Evolutionary conservation across 2,113 vertebrate genomes (phyloP).

Genomic region (Danio rerio): GRCz12tu NC_133189.1:28648001-28648500

Average conservation of each 20-base stretch:
- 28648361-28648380: neutral
- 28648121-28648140: constrained; percentile 11
- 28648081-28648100: constrained; percentile 26
- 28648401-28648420: constrained; percentile 91
- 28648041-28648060: neutral
- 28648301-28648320: constrained; percentile 10
- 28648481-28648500: constrained; percentile 99
- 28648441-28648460: constrained; percentile 91
- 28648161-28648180: constrained; percentile 14
- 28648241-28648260: neutral
- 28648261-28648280: constrained; percentile 11
- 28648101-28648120: constrained; percentile 11
- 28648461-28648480: constrained; percentile 97
- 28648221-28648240: neutral
- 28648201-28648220: neutral
- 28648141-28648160: constrained; percentile 20
- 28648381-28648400: constrained; percentile 78
- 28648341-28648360: no score
- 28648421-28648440: constrained; percentile 88
- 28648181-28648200: neutral
- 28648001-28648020: constrained; percentile 35
- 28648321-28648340: neutral
- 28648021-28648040: constrained; percentile 19
- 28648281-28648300: neutral
- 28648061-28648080: constrained; percentile 10